Evolutionary conservation across 2,797 vertebrate genomes (phyloP), one percentile per base, ranked within the genome.

Genomic region (Myotis vivesi): DNA sequence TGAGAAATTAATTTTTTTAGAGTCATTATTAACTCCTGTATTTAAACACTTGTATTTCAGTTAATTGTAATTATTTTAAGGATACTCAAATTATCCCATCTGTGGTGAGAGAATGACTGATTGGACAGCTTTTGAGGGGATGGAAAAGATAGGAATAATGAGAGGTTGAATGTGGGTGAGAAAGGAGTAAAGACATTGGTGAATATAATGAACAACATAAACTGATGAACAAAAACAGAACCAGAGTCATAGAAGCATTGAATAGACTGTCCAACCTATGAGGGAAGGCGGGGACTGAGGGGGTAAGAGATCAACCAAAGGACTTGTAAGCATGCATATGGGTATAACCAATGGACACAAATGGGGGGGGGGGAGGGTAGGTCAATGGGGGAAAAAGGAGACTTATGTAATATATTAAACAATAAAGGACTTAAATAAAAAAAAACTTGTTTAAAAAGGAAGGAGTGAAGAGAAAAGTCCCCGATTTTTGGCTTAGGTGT

Each of bases 21-120:
- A 62, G 30, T 85, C 53, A 57, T 81, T 72, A 84, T 79, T 94
- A 91, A 85, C 53, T 89, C 19, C 38, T 55, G 23, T 44, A 80
- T 91, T 91, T 92, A 92, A 69, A 49, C 41, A 73, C 87, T 94
- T 84, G 8, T 64, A 3, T 87, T 92, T 92, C 16, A 69, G 19
- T 87, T 92, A 6, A 57, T 94, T 79, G 4, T 71, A 51, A 30
- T 75, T 89, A 77, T 90, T 84, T 19, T 9, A 90, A 89, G 22
- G 23, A 53, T 72, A 33, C 22, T 86, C 62, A 76, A 44, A 57
- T 73, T 77, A 28, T 87, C 25, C 49, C 30, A 62, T 36, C 49
- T 72, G 75, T 88, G 20, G 25, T 69, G 79, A 77, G 53, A 84
- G 41, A 36, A 12, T 84, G 20, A 44, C n/a, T 87, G 36, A 69